Percentiles rank a stretch among this genome's conserved stretches.
These are phyloP conservation scores for Xenus cinereus DNA, from an alignment of 2,113 vertebrate genomes.

Conservation along the genomic window DNA sequence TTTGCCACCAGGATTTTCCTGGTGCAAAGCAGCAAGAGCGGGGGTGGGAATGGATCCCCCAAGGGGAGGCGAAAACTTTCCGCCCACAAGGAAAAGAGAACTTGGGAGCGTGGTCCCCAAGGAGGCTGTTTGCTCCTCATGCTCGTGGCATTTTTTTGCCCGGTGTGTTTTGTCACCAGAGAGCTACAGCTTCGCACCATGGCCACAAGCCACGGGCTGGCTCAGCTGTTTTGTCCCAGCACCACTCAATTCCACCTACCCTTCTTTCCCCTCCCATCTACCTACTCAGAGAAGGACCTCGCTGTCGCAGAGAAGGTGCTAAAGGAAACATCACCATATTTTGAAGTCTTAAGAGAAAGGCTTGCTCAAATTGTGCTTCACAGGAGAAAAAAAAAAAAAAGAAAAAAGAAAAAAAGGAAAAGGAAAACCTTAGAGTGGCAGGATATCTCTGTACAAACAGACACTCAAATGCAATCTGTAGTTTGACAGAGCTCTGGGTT, in stretches of 20 bases:
- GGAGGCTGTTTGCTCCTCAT: not conserved
- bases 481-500: not conserved
- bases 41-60: not conserved
- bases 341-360: not conserved
- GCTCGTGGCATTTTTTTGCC: not conserved
- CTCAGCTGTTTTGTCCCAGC: not conserved
- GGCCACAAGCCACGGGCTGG: no score
- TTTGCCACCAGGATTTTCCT: not conserved
- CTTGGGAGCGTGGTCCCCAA: not conserved
- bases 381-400: no score
- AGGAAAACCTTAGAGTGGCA: not conserved
- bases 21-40: not conserved
- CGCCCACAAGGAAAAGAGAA: not conserved
- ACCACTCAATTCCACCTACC: no score
- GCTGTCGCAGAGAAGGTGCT: not conserved
- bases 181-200: rapidly evolving
- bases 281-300: not conserved
- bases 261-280: not conserved
- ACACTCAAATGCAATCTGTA: not conserved
- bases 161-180: rapidly evolving
- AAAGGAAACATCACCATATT: not conserved
- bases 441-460: not conserved
- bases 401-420: not conserved
- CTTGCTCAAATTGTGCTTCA: not conserved
- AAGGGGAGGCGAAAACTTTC: not conserved